These are phyloP conservation scores for Carabus problematicus DNA, from an alignment of 2,888 invertebrate genomes.

Conservation along the genomic window DNA sequence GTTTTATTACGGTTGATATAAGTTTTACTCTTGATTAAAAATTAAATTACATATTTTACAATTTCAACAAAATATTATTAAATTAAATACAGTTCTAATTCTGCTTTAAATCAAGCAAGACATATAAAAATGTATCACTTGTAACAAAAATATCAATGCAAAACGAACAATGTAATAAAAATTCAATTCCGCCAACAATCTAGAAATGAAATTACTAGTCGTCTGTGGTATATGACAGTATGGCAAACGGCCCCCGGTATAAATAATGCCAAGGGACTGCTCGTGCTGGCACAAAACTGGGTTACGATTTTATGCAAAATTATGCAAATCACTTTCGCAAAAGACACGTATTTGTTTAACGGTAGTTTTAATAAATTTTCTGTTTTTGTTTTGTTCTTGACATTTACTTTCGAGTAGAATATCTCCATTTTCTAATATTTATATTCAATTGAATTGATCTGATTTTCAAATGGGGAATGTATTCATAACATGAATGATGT, in stretches of 20 bases:
- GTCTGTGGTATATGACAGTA: neutral
- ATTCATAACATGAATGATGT: too few relatives aligned
- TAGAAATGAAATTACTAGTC: constrained; percentile 12
- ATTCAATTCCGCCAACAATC: neutral
- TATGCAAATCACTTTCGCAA: constrained; percentile 26
- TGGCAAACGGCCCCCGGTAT: neutral
- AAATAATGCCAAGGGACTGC: neutral
- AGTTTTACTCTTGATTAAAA: too few relatives aligned
- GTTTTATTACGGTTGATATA: too few relatives aligned
- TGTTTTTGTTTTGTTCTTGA: constrained; percentile 30
- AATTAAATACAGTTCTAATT: too few relatives aligned
- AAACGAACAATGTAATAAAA: neutral
- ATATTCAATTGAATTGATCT: too few relatives aligned
- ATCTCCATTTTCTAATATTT: too few relatives aligned
- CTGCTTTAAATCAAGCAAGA: too few relatives aligned
- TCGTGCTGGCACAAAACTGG: constrained; percentile 1
- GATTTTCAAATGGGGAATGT: too few relatives aligned
- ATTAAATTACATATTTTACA: too few relatives aligned
- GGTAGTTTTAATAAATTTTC: constrained; percentile 34
- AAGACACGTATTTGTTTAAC: constrained; percentile 39
- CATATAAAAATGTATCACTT: too few relatives aligned
- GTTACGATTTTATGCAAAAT: constrained; percentile 34
- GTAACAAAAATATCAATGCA: too few relatives aligned
- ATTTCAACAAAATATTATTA: too few relatives aligned
- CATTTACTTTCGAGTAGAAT: constrained; percentile 5